Conservation (phyloP, 2,888 invertebrate genomes). For the Pseudanteris insignis region DNA sequence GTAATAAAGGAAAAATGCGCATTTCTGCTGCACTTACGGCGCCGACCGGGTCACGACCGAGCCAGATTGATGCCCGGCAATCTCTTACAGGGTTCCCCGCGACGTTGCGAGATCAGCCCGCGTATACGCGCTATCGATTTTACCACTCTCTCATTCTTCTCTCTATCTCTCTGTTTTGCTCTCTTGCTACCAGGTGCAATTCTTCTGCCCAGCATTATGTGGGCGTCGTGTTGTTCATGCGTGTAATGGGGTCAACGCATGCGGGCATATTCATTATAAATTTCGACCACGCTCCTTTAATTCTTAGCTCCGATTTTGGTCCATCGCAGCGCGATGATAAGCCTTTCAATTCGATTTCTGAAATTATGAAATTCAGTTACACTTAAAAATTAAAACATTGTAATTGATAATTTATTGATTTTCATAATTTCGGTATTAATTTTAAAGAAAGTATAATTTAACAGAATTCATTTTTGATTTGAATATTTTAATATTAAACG, state of each 20-base stretch:
- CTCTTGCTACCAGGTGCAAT: constrained; percentile 52
- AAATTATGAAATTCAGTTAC: too few relatives aligned
- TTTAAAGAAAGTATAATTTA: too few relatives aligned
- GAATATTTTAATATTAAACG: too few relatives aligned
- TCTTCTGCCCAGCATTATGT: constrained; percentile 50
- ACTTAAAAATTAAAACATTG: too few relatives aligned
- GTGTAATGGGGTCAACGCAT: constrained; percentile 52
- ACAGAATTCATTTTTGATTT: too few relatives aligned
- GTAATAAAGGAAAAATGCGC: constrained; percentile 29
- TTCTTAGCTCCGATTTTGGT: neutral
- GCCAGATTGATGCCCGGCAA: constrained; percentile 20
- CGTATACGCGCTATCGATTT: constrained; percentile 30
- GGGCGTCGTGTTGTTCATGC: constrained; percentile 51
- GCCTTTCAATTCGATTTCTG: too few relatives aligned
- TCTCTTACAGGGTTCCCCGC: constrained; percentile 14
- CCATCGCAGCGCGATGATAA: too few relatives aligned
- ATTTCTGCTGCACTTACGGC: constrained; percentile 30
- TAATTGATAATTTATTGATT: too few relatives aligned
- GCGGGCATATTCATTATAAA: constrained; percentile 57
- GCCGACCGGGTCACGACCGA: constrained; percentile 24
- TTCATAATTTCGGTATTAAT: too few relatives aligned
- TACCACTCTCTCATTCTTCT: too few relatives aligned
- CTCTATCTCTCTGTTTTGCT: too few relatives aligned
- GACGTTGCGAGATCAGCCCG: constrained; percentile 27
- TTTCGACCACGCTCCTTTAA: constrained; percentile 16